Percentiles rank a stretch among this genome's conserved stretches.
Conservation (phyloP, 2,113 vertebrate species). For the Rhineura floridana region DNA sequence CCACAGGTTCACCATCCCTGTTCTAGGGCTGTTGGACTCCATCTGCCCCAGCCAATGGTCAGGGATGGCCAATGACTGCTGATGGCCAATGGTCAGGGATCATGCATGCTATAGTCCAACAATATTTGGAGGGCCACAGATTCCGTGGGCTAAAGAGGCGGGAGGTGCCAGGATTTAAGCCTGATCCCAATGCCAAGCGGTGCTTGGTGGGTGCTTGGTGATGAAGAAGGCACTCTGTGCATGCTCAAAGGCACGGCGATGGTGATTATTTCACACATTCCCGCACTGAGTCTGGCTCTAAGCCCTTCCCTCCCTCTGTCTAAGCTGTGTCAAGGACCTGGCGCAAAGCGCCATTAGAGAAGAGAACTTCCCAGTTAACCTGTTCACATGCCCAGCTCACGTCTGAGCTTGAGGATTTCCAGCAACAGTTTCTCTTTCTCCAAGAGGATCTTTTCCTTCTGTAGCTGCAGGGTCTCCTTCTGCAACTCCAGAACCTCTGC, state of each 20-base stretch:
- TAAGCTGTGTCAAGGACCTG: not conserved
- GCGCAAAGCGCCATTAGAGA: not conserved
- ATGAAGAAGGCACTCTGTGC: not conserved
- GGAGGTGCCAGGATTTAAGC: not conserved
- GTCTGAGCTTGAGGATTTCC: slow-evolving; percentile 17
- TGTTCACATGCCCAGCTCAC: not conserved
- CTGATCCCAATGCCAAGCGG: not conserved
- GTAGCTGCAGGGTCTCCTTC: slow-evolving; percentile 30
- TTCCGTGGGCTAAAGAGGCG: not conserved
- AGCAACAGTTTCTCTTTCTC: slow-evolving; percentile 38
- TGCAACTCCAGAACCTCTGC: slow-evolving; percentile 14
- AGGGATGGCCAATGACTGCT: too few relatives aligned
- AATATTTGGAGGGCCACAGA: too few relatives aligned
- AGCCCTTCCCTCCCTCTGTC: too few relatives aligned
- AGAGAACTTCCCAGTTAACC: not conserved
- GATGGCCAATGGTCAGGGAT: too few relatives aligned
- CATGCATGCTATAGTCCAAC: too few relatives aligned
- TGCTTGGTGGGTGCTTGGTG: not conserved
- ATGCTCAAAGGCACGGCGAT: not conserved
- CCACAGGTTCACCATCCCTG: too few relatives aligned
- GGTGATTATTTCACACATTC: not conserved
- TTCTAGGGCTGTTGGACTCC: too few relatives aligned
- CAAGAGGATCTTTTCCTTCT: slow-evolving; percentile 40
- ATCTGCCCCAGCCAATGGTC: too few relatives aligned
- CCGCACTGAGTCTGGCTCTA: too few relatives aligned